Evolutionary conservation across 1,140 invertebrate species (phyloP).

Genomic region (Papilio aristodemus): DNA sequence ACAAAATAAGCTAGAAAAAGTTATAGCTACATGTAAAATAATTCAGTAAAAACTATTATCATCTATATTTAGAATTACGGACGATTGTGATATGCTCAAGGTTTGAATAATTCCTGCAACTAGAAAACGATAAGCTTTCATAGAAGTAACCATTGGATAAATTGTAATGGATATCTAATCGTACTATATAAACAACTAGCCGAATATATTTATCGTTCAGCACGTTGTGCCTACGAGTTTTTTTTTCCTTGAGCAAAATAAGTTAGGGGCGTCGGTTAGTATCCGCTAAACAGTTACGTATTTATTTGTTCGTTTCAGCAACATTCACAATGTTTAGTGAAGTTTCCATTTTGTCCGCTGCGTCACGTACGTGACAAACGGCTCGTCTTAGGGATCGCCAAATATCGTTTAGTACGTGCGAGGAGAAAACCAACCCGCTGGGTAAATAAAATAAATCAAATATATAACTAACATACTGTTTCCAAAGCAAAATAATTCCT

Average conservation of each 20-base stretch:
- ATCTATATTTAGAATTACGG: too few species aligned
- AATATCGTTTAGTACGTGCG: slow-evolving; percentile 80
- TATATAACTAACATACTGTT: slow-evolving; percentile 74
- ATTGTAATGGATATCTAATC: background rate
- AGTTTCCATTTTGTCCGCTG: slow-evolving; percentile 74
- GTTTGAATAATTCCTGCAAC: too few species aligned
- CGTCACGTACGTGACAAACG: slow-evolving; percentile 79
- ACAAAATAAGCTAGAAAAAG: too few species aligned
- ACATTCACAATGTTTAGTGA: slow-evolving; percentile 51
- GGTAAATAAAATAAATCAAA: slow-evolving; percentile 80
- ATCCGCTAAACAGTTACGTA: slow-evolving; percentile 66
- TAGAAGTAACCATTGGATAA: background rate
- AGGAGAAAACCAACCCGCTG: slow-evolving; percentile 74
- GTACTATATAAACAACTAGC: background rate
- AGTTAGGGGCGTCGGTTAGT: slow-evolving; percentile 44
- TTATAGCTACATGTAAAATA: too few species aligned
- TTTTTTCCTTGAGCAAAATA: slow-evolving; percentile 3
- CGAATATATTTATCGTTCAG: background rate
- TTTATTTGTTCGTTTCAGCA: slow-evolving; percentile 74
- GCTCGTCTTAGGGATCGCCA: slow-evolving; percentile 79
- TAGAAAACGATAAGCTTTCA: background rate
- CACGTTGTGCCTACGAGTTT: background rate
- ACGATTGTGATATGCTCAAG: too few species aligned
- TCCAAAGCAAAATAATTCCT: slow-evolving; percentile 67
- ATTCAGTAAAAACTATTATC: slow-evolving; percentile 24